Conservation (phyloP, 2,888 invertebrate species). For the Heliconius charithonia region DNA sequence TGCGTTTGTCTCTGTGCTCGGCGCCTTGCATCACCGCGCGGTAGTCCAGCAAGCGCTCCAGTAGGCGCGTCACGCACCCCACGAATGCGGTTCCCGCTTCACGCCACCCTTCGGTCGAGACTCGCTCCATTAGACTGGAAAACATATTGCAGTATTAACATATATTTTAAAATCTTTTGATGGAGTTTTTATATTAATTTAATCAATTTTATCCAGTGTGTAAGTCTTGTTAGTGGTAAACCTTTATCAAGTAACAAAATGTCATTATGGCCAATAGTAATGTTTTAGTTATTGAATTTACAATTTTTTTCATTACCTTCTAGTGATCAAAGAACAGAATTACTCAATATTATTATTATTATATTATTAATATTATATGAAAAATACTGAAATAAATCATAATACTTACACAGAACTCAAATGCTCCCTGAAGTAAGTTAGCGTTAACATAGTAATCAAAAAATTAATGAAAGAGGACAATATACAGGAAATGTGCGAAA, state of each 20-base stretch:
- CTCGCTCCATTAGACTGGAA: constrained; percentile 90
- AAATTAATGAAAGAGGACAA: constrained; percentile 5
- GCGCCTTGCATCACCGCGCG: constrained; percentile 97
- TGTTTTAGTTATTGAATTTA: no score
- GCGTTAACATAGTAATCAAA: constrained; percentile 54
- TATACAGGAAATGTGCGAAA: not conserved
- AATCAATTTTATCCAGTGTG: no score
- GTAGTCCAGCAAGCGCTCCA: constrained; percentile 96
- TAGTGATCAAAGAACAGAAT: no score
- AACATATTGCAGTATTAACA: not conserved
- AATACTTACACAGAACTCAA: constrained; percentile 95
- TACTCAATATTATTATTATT: no score
- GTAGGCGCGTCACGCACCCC: constrained; percentile 93
- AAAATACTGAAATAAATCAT: not conserved
- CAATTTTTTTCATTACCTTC: no score
- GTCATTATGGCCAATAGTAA: no score
- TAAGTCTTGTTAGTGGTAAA: no score
- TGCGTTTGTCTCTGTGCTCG: constrained; percentile 96
- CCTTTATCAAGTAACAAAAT: no score
- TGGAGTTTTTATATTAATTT: no score
- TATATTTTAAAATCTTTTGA: not conserved
- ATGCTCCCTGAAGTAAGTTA: constrained; percentile 88
- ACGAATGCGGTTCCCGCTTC: constrained; percentile 97
- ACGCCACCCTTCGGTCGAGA: constrained; percentile 94
- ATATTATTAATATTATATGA: no score